Base-by-base conservation (phyloP, 2,888 invertebrate genomes). In the Xestia sexstrigata region DNA sequence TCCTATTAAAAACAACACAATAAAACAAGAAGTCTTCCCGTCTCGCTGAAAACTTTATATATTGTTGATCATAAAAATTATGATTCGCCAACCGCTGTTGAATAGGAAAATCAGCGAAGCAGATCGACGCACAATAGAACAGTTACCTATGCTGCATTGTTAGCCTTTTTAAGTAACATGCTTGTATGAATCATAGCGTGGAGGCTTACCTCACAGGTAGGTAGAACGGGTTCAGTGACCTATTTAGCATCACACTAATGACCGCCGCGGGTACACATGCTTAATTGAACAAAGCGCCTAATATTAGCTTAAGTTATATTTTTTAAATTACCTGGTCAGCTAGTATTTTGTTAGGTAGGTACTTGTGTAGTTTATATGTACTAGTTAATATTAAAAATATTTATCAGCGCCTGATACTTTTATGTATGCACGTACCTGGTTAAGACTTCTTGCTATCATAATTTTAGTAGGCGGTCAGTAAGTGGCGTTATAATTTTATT, bases 161-260 rank as follows among this genome's bases (percentile, higher is more conserved):
- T 83, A 79, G 82, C 79, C 82, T 83, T 85, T 82, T 79, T 70
- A 87, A 63, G 85, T 81, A 77, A 86, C 81, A 73, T 79, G 74
- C 68, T 77, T 79, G 78, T 80, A 85, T 88, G 89, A 89, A 77
- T 88, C 88, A 88, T 85, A 79, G 47, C 77, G 63, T 77, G 74
- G 74, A 80, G 84, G 82, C 81, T 80, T 84, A 77, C 86, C 73
- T 84, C 83, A 76, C 79, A 74, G 62, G 85, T 88, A 78, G 78
- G 81, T 84, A 80, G 72, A 79, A 77, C 67, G 72, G 80, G 88
- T 88, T 88, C 88, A 87, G 80, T 84, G 89, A 88, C 87, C 87
- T 87, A 88, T 82, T 77, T 84, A 87, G 35, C 76, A 79, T 74
- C 74, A 86, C 76, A 79, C 55, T 81, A 82, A 86, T 84, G 81